phyloP scores from a whole-genome alignment of 2,797 vertebrate genomes.

The Buceros bicornis region DNA sequence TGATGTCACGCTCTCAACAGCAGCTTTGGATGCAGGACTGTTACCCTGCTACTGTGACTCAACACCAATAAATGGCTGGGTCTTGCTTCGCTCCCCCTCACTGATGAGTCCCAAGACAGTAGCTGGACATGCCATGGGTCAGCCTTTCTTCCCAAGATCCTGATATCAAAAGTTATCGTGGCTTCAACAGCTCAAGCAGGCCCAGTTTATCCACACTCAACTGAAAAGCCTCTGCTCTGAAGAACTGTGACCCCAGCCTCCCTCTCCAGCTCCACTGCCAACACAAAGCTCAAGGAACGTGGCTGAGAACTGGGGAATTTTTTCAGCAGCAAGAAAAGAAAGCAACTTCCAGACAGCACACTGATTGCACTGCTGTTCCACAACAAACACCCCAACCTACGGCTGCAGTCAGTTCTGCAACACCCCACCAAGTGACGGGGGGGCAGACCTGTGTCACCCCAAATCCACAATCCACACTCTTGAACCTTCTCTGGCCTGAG shows the following conservation, averaged over 20 bases:
- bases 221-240: background rate
- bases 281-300: background rate
- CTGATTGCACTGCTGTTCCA: rapidly evolving
- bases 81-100: background rate
- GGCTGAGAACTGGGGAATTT: rapidly evolving
- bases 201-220: background rate
- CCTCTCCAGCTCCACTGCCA: background rate
- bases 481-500: background rate
- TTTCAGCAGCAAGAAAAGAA: background rate
- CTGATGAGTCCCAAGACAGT: background rate
- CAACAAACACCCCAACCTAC: background rate
- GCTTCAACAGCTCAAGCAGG: background rate
- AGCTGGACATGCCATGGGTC: background rate
- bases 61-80: rapidly evolving
- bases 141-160: background rate
- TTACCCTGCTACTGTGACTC: background rate
- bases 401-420: background rate
- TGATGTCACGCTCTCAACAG: background rate
- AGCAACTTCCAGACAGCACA: rapidly evolving
- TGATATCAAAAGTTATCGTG: background rate
- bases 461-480: background rate
- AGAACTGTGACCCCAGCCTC: background rate
- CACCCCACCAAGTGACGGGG: background rate
- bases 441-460: background rate
- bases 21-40: background rate